Conservation (phyloP, 1,140 invertebrate species). For the Caerostris darwini region DNA sequence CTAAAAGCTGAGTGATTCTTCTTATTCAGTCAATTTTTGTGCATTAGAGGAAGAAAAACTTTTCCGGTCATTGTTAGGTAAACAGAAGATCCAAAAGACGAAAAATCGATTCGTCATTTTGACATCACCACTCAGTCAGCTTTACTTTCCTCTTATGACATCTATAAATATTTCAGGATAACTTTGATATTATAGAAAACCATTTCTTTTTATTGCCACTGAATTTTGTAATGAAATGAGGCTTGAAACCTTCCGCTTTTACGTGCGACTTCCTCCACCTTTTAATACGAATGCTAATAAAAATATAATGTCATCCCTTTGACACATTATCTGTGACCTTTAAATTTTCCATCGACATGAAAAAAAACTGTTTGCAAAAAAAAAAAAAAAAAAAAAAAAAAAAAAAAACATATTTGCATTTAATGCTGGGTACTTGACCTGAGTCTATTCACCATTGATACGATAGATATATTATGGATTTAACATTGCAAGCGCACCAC, state of each 20-base stretch:
- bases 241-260: neutral
- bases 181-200: neutral
- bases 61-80: neutral
- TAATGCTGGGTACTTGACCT: too few species aligned
- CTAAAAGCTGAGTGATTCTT: neutral
- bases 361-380: too few species aligned
- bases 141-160: neutral
- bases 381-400: too few species aligned
- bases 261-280: neutral
- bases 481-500: too few species aligned
- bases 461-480: too few species aligned
- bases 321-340: too few species aligned
- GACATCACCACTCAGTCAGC: neutral
- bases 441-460: too few species aligned
- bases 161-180: neutral
- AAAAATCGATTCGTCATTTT: neutral
- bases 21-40: neutral
- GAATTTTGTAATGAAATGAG: neutral
- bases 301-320: too few species aligned
- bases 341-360: too few species aligned
- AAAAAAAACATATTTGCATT: too few species aligned
- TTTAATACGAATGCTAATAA: neutral
- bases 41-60: neutral
- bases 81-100: neutral
- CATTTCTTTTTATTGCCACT: neutral